Conservation (phyloP, 2,113 vertebrate genomes). For the Vidua macroura region DNA sequence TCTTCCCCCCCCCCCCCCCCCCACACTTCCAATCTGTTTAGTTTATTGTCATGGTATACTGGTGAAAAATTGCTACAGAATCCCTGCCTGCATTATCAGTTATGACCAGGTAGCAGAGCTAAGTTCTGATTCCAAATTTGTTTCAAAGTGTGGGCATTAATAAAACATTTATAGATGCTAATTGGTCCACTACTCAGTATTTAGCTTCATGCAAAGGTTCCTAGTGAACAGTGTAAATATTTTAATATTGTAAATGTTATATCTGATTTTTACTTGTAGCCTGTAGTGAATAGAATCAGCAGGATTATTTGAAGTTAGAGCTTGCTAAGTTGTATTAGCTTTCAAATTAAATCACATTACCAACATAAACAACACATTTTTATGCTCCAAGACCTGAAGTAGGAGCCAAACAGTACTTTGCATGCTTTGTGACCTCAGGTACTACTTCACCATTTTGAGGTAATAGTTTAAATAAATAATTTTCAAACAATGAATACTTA, state of each 20-base stretch:
- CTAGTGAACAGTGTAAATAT: neutral
- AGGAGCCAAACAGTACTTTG: neutral
- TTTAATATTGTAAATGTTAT: neutral
- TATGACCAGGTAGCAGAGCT: neutral
- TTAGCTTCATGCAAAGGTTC: neutral
- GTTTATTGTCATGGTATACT: neutral
- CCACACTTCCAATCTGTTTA: neutral
- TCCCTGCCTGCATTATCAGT: neutral
- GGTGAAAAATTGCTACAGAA: neutral
- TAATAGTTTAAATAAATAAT: neutral
- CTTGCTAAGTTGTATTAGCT: neutral
- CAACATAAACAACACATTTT: neutral
- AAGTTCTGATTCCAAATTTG: neutral
- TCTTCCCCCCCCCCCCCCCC: accelerated
- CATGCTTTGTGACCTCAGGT: neutral
- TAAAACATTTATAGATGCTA: neutral
- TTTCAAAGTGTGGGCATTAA: neutral
- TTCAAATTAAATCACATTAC: neutral
- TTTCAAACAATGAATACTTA: neutral
- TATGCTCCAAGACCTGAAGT: neutral
- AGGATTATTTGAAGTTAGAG: neutral
- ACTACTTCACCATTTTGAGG: neutral
- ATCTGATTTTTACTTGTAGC: neutral
- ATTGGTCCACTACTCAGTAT: neutral
- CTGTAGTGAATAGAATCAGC: neutral